Evolutionary conservation across 2,113 vertebrate species (phyloP).

Genomic region (Bettongia penicillata): DNA sequence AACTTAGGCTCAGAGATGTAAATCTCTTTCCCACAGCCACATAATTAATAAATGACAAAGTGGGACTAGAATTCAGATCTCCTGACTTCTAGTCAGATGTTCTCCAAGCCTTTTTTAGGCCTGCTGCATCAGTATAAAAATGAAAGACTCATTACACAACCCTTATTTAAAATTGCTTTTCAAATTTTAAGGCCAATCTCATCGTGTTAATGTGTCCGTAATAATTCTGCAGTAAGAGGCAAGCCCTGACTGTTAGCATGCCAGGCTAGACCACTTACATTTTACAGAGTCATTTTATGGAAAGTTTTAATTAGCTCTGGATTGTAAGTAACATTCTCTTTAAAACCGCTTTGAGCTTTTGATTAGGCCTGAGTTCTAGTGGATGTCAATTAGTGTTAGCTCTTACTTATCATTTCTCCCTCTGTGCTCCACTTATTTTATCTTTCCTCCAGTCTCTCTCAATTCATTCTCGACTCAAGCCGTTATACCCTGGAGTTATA

Average conservation of each 20-base stretch:
- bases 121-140: conserved; percentile 64
- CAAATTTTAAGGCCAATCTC: conserved; percentile 59
- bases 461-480: neutral
- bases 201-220: conserved; percentile 74
- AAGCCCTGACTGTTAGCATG: conserved; percentile 68
- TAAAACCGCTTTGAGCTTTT: conserved; percentile 61
- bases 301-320: conserved; percentile 78
- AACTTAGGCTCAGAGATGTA: no score
- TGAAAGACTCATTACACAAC: conserved; percentile 66
- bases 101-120: neutral
- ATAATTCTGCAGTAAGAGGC: conserved; percentile 73
- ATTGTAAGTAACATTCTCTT: conserved; percentile 76
- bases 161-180: conserved; percentile 66
- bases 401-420: conserved; percentile 29
- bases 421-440: neutral
- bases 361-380: conserved; percentile 54
- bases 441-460: neutral
- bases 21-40: no score
- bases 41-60: no score
- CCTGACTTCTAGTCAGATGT: no score
- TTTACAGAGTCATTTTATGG: conserved; percentile 76
- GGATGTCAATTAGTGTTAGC: conserved; percentile 32
- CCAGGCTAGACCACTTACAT: conserved; percentile 71
- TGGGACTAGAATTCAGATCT: no score
- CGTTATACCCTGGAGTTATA: neutral